A percentile compares a stretch with the other conserved stretches of the same genome.
phyloP scores from a whole-genome alignment of 2,113 vertebrate genomes.

The Ictalurus furcatus region DNA sequence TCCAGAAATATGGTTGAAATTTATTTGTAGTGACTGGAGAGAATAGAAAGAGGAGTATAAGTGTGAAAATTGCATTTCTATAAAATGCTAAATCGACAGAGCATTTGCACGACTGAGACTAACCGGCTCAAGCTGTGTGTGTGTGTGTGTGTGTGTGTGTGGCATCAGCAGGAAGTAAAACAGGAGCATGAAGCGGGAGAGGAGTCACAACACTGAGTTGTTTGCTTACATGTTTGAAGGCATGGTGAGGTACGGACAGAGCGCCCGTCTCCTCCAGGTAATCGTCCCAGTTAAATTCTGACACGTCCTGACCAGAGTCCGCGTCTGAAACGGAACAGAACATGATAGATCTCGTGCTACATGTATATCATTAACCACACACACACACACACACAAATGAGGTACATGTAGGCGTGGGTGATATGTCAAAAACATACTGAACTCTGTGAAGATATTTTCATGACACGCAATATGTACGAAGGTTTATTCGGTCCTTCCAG shows the following conservation, averaged over 20 bases:
- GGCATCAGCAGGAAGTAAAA: neutral
- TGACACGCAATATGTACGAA: neutral
- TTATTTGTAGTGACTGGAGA: neutral
- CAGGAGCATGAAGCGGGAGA: neutral
- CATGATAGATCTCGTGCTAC: neutral
- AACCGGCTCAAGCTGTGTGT: neutral
- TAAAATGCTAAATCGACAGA: neutral
- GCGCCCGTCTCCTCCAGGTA: constrained; percentile 93
- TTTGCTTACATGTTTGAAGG: constrained; percentile 92
- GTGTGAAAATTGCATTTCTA: neutral
- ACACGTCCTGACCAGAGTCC: constrained; percentile 85
- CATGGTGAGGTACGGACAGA: constrained; percentile 86
- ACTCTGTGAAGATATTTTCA: neutral
- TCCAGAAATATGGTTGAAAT: neutral
- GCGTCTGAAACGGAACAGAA: constrained; percentile 74
- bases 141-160: neutral
- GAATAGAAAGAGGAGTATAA: neutral
- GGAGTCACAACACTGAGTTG: neutral
- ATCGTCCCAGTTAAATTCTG: constrained; percentile 96
- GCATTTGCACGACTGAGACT: neutral
- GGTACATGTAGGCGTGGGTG: neutral
- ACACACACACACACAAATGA: neutral
- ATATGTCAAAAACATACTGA: neutral
- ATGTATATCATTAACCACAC: constrained; percentile 21
- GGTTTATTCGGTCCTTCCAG: neutral